Conservation (phyloP, 2,797 vertebrate genomes). For the Pteropus rufus region DNA sequence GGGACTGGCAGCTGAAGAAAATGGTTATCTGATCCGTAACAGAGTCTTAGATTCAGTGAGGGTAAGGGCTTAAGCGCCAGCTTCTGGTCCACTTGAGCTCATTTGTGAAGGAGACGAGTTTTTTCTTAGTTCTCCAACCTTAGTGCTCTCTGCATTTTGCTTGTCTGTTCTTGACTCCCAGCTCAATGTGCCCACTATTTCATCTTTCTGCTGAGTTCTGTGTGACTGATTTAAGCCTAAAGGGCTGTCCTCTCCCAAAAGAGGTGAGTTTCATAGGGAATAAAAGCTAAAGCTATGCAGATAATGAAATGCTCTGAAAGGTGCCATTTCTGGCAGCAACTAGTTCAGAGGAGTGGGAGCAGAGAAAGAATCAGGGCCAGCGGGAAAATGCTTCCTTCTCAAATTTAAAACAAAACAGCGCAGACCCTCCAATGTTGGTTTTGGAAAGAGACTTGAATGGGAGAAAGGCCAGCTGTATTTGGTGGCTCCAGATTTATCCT, state of each 20-base stretch:
- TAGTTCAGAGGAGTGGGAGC: neutral
- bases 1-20: neutral
- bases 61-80: neutral
- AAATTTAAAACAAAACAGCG: neutral
- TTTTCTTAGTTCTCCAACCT: neutral
- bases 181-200: neutral
- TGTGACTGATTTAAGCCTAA: neutral
- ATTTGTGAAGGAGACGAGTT: neutral
- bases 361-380: neutral
- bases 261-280: neutral
- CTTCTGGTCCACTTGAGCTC: neutral
- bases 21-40: neutral
- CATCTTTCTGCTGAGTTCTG: neutral
- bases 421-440: neutral
- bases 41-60: neutral
- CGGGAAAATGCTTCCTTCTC: neutral
- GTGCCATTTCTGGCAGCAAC: neutral
- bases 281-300: neutral
- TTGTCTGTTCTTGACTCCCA: neutral
- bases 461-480: neutral
- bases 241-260: neutral
- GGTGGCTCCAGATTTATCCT: neutral
- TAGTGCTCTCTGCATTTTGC: neutral
- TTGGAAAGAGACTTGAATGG: neutral
- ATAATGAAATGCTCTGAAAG: neutral